Evolutionary conservation across 2,888 invertebrate genomes (phyloP).

Genomic region (Acleris literana): DNA sequence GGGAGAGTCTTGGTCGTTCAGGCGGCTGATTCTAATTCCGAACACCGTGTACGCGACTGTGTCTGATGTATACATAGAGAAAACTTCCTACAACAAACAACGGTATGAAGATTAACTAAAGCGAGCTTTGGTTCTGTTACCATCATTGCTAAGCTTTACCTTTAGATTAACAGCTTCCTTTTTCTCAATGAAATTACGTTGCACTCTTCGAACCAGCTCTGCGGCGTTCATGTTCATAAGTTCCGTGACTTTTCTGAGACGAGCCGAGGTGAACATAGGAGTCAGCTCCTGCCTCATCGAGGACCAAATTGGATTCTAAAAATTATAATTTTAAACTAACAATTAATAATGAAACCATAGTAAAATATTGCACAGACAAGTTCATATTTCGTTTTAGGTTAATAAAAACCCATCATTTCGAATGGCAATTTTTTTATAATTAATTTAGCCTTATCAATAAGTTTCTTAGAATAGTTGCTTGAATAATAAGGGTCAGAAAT

Average conservation of each 20-base stretch:
- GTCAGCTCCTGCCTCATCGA: conserved; percentile 61
- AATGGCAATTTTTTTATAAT: too few species aligned
- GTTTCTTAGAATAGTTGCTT: too few species aligned
- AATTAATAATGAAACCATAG: background rate
- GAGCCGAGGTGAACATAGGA: conserved; percentile 64
- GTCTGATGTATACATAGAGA: conserved; percentile 72
- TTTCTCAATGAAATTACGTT: conserved; percentile 56
- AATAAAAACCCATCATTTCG: too few species aligned
- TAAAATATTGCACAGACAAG: too few species aligned
- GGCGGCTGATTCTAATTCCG: conserved; percentile 61
- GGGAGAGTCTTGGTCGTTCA: conserved; percentile 60
- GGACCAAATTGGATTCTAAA: conserved; percentile 65
- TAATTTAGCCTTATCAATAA: too few species aligned
- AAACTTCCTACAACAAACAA: conserved; percentile 52
- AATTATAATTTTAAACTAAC: background rate
- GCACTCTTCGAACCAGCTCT: conserved; percentile 60
- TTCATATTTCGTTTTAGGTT: too few species aligned
- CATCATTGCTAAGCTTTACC: conserved; percentile 45
- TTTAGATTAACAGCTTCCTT: conserved; percentile 60
- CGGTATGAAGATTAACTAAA: too few species aligned
- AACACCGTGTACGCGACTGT: conserved; percentile 68
- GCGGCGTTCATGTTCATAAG: conserved; percentile 67
- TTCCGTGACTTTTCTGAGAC: conserved; percentile 58
- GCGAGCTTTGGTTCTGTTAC: too few species aligned
- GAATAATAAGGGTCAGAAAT: too few species aligned